Evolutionary conservation across 2,888 invertebrate species (phyloP), one percentile per base, ranked within the genome.

Genomic region (Acanthococcus lagerstroemiae): DNA sequence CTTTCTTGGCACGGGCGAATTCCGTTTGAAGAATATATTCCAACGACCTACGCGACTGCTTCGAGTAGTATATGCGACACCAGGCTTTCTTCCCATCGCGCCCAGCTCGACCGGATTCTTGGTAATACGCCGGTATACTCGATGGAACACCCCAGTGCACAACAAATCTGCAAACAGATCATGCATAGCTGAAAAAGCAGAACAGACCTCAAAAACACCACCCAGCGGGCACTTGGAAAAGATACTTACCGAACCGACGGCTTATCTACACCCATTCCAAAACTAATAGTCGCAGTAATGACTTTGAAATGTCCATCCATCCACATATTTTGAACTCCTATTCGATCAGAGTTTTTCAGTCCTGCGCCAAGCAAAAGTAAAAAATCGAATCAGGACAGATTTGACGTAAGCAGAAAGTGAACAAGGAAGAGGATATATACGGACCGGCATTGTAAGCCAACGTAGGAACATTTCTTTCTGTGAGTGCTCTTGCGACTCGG

Each of bases 211-310:
- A n/a, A 57, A 21, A 30, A 44, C 24, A 21, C n/a, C 37, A 3
- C 37, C 12, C 37, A 37, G n/a, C 12, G n/a, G n/a, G 12, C n/a
- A 2, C 37, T 37, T 15, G 1, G 3, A 37, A 37, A 15, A 15
- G 17, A 45, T n/a, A 30, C 71, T 72, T 72, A 86, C 86, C 88
- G 81, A 15, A 99, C 99, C 66, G 88, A 84, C 2, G 90, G 84
- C 77, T 99, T 99, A 76, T 99, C 97, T 2, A 99, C 94, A 55
- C 99, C 99, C 99, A 99, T 99, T 45, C 99, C 99, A 78, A 99
- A 99, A 73, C 95, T 95, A 67, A 97, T 88, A 0, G 99, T 99
- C 4, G 99, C 97, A 70, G 90, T 90, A 70, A 99, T 95, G 26
- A 96, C 88, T 2, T 90, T 86, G 72, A 86, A 85, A 70, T 85